phyloP scores from a whole-genome alignment of 2,888 invertebrate species.

The Icerya purchasi region DNA sequence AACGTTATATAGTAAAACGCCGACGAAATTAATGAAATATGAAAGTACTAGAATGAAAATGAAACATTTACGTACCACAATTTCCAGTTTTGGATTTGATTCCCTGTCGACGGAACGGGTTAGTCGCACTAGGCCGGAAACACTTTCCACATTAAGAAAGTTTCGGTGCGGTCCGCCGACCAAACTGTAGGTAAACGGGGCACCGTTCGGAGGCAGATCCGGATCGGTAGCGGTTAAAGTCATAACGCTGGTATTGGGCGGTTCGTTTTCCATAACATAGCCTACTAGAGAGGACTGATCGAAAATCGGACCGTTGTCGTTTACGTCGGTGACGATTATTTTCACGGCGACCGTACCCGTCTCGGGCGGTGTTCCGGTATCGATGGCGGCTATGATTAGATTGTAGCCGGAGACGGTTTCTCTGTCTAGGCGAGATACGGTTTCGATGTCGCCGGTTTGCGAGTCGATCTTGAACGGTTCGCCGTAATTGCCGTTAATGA shows the following conservation, averaged over 20 bases:
- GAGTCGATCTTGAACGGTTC: constrained; percentile 72
- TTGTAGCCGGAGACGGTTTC: constrained; percentile 55
- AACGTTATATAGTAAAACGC: too few species aligned
- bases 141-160: constrained; percentile 51
- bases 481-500: constrained; percentile 59
- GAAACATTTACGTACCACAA: constrained; percentile 33
- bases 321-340: constrained; percentile 63
- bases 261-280: constrained; percentile 67
- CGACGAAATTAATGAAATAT: too few species aligned
- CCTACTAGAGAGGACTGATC: constrained; percentile 47
- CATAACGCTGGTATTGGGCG: constrained; percentile 58
- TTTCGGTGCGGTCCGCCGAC: constrained; percentile 57
- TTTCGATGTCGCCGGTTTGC: constrained; percentile 61
- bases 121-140: constrained; percentile 58
- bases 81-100: constrained; percentile 45
- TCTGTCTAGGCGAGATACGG: constrained; percentile 47
- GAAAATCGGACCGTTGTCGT: constrained; percentile 78
- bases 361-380: constrained; percentile 70
- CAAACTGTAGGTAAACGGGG: constrained; percentile 63
- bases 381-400: constrained; percentile 64
- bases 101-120: constrained; percentile 65
- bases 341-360: constrained; percentile 73
- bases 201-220: constrained; percentile 73
- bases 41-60: too few species aligned
- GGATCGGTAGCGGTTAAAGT: constrained; percentile 71